phyloP scores from a whole-genome alignment of 2,113 vertebrate genomes.

The Xyrauchen texanus region DNA sequence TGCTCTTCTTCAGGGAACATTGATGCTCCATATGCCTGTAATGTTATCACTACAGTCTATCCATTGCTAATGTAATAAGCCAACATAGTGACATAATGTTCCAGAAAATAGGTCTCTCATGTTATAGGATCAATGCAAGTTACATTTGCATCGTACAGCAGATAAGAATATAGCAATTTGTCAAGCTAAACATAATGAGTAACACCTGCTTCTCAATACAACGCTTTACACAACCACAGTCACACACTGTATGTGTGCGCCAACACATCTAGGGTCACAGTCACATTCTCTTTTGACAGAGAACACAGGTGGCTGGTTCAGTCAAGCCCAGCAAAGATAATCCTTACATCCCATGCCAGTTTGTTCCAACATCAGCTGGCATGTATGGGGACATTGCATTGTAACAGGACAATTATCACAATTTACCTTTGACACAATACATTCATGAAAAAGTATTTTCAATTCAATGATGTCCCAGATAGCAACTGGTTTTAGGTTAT shows the following conservation, averaged over 20 bases:
- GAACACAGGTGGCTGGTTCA: constrained; percentile 19
- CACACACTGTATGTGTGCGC: constrained; percentile 2
- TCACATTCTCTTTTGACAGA: constrained; percentile 34
- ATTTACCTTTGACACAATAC: background rate
- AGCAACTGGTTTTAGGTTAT: constrained; percentile 8
- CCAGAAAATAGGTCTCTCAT: constrained; percentile 63
- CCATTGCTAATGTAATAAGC: constrained; percentile 69
- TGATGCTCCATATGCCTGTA: constrained; percentile 51
- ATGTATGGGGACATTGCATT: background rate
- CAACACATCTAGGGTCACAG: constrained; percentile 15
- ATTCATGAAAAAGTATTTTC: constrained; percentile 12
- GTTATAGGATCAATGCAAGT: constrained; percentile 61
- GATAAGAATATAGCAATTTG: constrained; percentile 34
- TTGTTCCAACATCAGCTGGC: constrained; percentile 22
- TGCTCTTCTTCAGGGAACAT: constrained; percentile 39
- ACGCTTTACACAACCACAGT: constrained; percentile 17
- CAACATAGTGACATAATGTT: constrained; percentile 70
- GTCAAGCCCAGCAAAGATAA: constrained; percentile 17
- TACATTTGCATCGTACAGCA: constrained; percentile 44
- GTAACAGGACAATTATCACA: background rate
- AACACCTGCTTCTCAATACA: constrained; percentile 27
- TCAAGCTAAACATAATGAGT: constrained; percentile 33
- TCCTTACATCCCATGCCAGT: constrained; percentile 16
- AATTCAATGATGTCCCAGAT: background rate
- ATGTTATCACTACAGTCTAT: constrained; percentile 64